These are phyloP conservation scores for Heliothis virescens DNA, from an alignment of 1,140 invertebrate genomes.

Conservation along the genomic window DNA sequence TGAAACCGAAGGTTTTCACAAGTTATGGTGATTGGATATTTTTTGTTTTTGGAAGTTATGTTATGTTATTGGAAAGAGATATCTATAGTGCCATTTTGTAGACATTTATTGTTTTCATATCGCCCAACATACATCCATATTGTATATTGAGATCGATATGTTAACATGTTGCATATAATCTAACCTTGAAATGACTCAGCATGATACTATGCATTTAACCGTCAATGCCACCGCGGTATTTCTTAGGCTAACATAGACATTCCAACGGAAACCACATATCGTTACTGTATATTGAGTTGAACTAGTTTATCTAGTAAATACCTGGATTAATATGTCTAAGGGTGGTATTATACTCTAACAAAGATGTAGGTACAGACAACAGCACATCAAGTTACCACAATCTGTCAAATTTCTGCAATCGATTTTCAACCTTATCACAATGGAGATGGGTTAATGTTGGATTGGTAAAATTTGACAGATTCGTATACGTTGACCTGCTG, in stretches of 20 bases:
- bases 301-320: not conserved
- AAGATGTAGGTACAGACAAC: too few relatives aligned
- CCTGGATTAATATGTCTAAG: not conserved
- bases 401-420: too few relatives aligned
- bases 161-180: not conserved
- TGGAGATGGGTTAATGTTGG: too few relatives aligned
- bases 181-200: not conserved
- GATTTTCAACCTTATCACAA: too few relatives aligned
- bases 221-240: not conserved
- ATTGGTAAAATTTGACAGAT: too few relatives aligned
- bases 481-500: too few relatives aligned
- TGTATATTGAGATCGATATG: too few relatives aligned
- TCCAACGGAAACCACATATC: not conserved
- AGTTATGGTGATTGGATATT: slow-evolving; percentile 39
- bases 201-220: not conserved
- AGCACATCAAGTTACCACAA: too few relatives aligned
- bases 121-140: too few relatives aligned
- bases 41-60: not conserved
- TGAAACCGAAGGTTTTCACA: slow-evolving; percentile 11
- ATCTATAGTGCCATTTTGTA: not conserved
- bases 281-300: not conserved
- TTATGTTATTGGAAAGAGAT: not conserved
- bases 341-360: not conserved
- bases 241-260: not conserved
- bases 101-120: not conserved